These are phyloP conservation scores for Brachystomella parvula DNA, from an alignment of 1,140 invertebrate species.

Conservation along the genomic window DNA sequence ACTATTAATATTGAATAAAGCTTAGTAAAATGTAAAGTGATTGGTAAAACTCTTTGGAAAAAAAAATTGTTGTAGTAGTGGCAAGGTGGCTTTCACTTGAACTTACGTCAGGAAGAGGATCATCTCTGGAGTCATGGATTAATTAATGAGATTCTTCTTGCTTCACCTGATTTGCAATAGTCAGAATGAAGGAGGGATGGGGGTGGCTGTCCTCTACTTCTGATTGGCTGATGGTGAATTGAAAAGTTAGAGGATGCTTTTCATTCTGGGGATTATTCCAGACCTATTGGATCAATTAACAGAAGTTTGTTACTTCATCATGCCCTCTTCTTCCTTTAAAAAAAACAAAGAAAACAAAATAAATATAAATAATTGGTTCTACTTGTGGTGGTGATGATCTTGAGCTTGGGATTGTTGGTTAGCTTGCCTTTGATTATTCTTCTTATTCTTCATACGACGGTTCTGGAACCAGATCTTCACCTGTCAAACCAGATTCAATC, in stretches of 20 bases:
- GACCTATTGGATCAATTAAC: constrained; percentile 12
- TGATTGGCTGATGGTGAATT: background rate
- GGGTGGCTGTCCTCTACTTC: background rate
- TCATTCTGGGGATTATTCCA: constrained; percentile 7
- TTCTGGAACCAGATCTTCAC: constrained; percentile 92
- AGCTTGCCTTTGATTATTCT: constrained; percentile 81
- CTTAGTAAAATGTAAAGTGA: too few relatives aligned
- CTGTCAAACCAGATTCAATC: constrained; percentile 41
- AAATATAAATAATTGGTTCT: constrained; percentile 19
- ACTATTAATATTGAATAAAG: too few relatives aligned
- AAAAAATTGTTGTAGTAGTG: background rate
- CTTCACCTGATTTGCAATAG: too few relatives aligned
- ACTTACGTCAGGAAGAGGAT: background rate
- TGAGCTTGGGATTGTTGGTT: constrained; percentile 54
- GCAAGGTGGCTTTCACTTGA: constrained; percentile 2
- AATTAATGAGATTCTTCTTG: background rate
- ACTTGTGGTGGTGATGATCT: constrained; percentile 56
- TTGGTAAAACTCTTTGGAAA: constrained; percentile 1
- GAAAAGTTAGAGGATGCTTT: background rate
- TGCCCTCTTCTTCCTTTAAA: constrained; percentile 12
- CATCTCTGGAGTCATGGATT: background rate
- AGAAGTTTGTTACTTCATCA: constrained; percentile 17
- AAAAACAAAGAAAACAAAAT: constrained; percentile 23
- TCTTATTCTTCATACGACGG: constrained; percentile 98
- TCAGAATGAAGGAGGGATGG: background rate